Evolutionary conservation across 2,113 vertebrate genomes (phyloP).

Genomic region (Zootoca vivipara): DNA sequence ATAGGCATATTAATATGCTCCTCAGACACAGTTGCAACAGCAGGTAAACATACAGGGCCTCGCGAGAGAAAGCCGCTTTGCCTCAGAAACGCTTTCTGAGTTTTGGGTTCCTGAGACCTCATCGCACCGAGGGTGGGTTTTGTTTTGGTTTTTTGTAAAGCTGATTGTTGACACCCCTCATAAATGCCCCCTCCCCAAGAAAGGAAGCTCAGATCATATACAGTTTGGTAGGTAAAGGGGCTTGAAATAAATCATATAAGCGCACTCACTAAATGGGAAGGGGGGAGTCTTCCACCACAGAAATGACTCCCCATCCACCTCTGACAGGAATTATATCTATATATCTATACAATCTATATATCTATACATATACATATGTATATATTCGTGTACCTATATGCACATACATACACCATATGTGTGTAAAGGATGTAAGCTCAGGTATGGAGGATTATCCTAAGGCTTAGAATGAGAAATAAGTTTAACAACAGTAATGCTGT

Average conservation of each 20-base stretch:
- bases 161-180: conserved; percentile 4
- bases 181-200: conserved; percentile 1
- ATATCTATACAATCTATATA: too few relatives aligned
- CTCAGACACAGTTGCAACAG: conserved; percentile 30
- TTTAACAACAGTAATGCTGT: too few relatives aligned
- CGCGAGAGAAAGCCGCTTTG: conserved; percentile 30
- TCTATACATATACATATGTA: too few relatives aligned
- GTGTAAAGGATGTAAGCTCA: neutral
- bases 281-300: accelerated
- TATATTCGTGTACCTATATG: too few relatives aligned
- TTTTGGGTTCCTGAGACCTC: conserved; percentile 34
- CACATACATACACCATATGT: too few relatives aligned
- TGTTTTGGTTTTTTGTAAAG: conserved; percentile 36
- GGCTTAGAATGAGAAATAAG: too few relatives aligned
- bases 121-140: conserved; percentile 19
- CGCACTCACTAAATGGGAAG: conserved; percentile 40
- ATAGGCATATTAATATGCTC: conserved; percentile 34
- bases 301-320: neutral
- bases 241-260: conserved; percentile 26
- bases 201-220: conserved; percentile 57
- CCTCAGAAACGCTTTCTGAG: conserved; percentile 52
- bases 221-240: conserved; percentile 66
- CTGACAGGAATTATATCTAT: conserved; percentile 7
- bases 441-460: neutral
- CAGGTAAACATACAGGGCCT: conserved; percentile 34